Conservation (phyloP, 2,113 vertebrate species). For the Pteropus alecto region DNA sequence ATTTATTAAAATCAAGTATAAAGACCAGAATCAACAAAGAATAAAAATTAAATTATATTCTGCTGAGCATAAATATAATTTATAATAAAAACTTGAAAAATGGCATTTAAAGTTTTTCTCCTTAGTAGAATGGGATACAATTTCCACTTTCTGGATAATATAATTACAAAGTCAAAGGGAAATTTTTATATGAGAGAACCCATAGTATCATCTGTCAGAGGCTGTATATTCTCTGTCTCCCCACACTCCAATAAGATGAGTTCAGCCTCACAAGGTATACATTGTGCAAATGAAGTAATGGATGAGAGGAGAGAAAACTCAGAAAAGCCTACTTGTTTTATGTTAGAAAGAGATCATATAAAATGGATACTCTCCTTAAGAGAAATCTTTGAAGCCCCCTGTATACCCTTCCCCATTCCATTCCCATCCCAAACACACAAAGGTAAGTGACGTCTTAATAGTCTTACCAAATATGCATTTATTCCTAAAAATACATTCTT, state of each 20-base stretch:
- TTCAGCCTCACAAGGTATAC: background rate
- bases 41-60: background rate
- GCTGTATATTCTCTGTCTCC: background rate
- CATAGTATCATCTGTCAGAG: background rate
- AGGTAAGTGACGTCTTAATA: background rate
- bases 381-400: background rate
- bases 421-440: background rate
- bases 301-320: background rate
- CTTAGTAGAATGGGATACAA: background rate
- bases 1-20: conserved; percentile 28
- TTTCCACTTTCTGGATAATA: background rate
- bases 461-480: background rate
- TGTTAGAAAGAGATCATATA: background rate
- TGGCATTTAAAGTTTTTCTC: background rate
- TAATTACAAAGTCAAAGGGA: background rate
- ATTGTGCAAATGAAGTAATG: background rate
- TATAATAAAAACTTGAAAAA: background rate
- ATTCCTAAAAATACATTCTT: background rate
- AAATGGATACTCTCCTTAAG: background rate
- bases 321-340: background rate
- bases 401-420: background rate
- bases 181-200: background rate
- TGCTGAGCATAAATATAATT: background rate
- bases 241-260: background rate
- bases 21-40: conserved; percentile 38